phyloP scores from a whole-genome alignment of 1,140 invertebrate genomes.

The Holotrichia oblita region DNA sequence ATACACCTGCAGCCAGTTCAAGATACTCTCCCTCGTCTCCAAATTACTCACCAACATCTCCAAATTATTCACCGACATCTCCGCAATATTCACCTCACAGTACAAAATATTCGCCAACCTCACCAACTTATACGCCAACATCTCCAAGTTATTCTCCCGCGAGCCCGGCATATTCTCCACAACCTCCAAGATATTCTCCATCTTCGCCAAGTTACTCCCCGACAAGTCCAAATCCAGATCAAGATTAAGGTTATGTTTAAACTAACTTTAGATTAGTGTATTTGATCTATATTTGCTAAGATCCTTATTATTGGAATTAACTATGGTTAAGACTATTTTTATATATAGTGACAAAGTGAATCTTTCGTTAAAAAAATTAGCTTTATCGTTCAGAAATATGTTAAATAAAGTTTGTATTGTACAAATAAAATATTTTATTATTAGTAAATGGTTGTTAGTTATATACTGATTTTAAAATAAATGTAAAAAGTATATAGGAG shows the following conservation, averaged over 20 bases:
- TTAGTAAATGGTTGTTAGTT: conserved; percentile 20
- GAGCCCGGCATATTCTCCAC: conserved; percentile 54
- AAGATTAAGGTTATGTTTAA: conserved; percentile 42
- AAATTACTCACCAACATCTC: conserved; percentile 86
- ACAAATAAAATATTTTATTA: conserved; percentile 33
- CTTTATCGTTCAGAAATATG: not conserved
- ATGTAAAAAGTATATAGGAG: conserved; percentile 3
- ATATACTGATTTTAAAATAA: conserved; percentile 25
- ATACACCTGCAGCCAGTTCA: conserved; percentile 72
- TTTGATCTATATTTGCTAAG: not conserved
- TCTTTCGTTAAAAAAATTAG: not conserved
- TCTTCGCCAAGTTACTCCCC: conserved; percentile 56
- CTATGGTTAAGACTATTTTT: conserved; percentile 28
- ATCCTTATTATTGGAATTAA: conserved; percentile 23
- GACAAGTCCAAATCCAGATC: conserved; percentile 53
- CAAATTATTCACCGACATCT: conserved; percentile 74
- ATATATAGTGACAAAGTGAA: not conserved
- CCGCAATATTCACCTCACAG: conserved; percentile 81
- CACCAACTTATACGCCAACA: conserved; percentile 80
- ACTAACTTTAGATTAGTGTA: not conserved
- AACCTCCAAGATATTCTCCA: conserved; percentile 55
- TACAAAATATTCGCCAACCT: conserved; percentile 78
- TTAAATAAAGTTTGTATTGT: conserved; percentile 22
- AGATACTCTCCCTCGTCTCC: conserved; percentile 85
- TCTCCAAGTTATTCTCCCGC: conserved; percentile 66